Conservation (phyloP, 2,113 vertebrate species). For the Abramis brama region DNA sequence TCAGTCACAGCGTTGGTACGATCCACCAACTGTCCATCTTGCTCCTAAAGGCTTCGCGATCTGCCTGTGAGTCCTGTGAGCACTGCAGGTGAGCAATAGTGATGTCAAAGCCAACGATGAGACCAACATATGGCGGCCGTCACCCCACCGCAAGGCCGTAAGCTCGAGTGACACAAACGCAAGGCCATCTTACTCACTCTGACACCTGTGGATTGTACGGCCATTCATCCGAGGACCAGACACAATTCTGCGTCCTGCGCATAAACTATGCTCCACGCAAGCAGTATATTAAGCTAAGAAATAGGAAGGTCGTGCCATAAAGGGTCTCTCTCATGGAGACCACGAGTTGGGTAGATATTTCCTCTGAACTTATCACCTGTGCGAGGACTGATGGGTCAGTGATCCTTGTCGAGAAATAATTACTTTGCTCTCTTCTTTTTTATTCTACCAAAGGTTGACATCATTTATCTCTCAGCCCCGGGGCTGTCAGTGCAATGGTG, state of each 20-base stretch:
- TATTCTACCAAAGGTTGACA: constrained; percentile 43
- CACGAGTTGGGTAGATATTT: constrained; percentile 14
- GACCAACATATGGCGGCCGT: constrained; percentile 34
- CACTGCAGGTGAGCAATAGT: constrained; percentile 26
- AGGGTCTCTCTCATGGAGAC: constrained; percentile 36
- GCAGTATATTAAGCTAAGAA: constrained; percentile 14
- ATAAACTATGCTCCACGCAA: not conserved
- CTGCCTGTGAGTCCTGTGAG: not conserved
- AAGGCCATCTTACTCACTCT: constrained; percentile 35
- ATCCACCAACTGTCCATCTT: constrained; percentile 3
- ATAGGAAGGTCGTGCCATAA: not conserved
- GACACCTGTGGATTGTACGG: constrained; percentile 34
- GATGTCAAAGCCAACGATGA: constrained; percentile 42
- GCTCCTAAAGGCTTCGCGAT: not conserved
- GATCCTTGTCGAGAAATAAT: constrained; percentile 55
- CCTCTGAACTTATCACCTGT: constrained; percentile 40
- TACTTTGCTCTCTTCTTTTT: constrained; percentile 11
- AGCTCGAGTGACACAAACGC: constrained; percentile 27
- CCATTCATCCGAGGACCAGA: constrained; percentile 26
- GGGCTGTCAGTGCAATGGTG: constrained; percentile 1
- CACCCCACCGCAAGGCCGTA: not conserved
- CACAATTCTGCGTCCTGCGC: not conserved
- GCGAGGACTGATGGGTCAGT: constrained; percentile 26
- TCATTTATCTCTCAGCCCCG: constrained; percentile 48
- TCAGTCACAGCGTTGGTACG: not conserved